phyloP scores from a whole-genome alignment of 2,888 invertebrate genomes.

The Pollenia amentaria region DNA sequence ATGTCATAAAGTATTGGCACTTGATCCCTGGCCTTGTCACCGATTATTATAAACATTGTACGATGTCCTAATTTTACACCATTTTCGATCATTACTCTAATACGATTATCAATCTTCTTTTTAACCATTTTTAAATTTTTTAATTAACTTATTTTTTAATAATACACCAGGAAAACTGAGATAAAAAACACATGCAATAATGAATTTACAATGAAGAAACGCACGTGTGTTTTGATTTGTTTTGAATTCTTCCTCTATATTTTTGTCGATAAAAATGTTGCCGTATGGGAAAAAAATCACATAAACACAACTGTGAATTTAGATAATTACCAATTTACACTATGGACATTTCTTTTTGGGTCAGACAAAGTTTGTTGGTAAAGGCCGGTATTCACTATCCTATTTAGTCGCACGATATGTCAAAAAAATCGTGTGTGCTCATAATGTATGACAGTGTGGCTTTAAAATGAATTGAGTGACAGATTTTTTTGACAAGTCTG shows the following conservation, averaged over 20 bases:
- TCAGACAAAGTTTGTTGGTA: too few species aligned
- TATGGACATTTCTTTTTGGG: too few species aligned
- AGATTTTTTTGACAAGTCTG: too few species aligned
- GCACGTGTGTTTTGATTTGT: conserved; percentile 69
- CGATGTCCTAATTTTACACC: conserved; percentile 95
- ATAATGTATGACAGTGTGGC: too few species aligned
- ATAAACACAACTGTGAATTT: too few species aligned
- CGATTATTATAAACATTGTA: conserved; percentile 97
- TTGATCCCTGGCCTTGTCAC: conserved; percentile 98
- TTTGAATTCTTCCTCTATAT: conserved; percentile 40
- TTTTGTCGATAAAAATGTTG: not conserved
- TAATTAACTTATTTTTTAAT: conserved; percentile 24
- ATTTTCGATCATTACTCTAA: conserved; percentile 98
- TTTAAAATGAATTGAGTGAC: too few species aligned
- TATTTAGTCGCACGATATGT: too few species aligned
- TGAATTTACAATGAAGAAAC: not conserved
- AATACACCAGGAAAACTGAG: not conserved
- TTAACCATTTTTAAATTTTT: conserved; percentile 88
- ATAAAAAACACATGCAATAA: not conserved
- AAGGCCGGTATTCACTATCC: too few species aligned
- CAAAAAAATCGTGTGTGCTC: too few species aligned
- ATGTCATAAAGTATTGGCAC: conserved; percentile 99
- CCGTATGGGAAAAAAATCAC: too few species aligned
- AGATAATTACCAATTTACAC: too few species aligned
- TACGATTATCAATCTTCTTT: conserved; percentile 98